Evolutionary conservation across 1,140 invertebrate species (phyloP), one percentile per base, ranked within the genome.

Genomic region (Apis mellifera): DNA sequence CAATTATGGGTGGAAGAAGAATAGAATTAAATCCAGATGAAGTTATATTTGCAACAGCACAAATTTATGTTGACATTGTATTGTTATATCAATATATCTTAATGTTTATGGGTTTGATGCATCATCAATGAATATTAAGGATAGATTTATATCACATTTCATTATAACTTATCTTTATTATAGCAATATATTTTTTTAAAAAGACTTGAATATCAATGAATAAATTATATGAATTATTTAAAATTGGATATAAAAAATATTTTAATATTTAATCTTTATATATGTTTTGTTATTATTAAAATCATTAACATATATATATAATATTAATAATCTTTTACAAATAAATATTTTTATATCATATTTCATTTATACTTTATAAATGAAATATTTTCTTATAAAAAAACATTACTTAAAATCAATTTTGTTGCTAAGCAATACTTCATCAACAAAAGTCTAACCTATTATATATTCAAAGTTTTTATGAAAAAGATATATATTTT

Each of bases 11-110:
- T 68, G 96, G 96, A 23, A 93, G 94, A 74, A 96, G 95, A 85
- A 93, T 95, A 83, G 94, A 96, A 86, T 82, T 97, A 73, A 94
- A 91, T 74, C 95, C 96, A 0, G 96, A 97, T 88, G 96, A 97
- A 88, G 94, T 96, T 86, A 93, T 96, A 54, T 95, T 94, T 84
- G 96, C 95, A 32, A 95, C 95, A n/a, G 92, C 96, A 4, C 94
- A 95, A 88, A 92, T 96, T 52, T 96, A 96, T 89, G 92, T 96
- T 52, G 96, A 96, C 89, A 94, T 96, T 54, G 92, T 96, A 73
- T 92, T 96, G 71, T 93, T 97, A n/a, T 97, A 96, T 91, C 91
- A 96, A 59, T 95, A 95, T 81, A 92, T 97, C 11, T 93, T 96
- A 23, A 84, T 92, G 52, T 88, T 85, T 11, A 55, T 88, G 65